Evolutionary conservation across 2,888 invertebrate species (phyloP), one percentile per base, ranked within the genome.

Genomic region (Eupithecia centaureata): DNA sequence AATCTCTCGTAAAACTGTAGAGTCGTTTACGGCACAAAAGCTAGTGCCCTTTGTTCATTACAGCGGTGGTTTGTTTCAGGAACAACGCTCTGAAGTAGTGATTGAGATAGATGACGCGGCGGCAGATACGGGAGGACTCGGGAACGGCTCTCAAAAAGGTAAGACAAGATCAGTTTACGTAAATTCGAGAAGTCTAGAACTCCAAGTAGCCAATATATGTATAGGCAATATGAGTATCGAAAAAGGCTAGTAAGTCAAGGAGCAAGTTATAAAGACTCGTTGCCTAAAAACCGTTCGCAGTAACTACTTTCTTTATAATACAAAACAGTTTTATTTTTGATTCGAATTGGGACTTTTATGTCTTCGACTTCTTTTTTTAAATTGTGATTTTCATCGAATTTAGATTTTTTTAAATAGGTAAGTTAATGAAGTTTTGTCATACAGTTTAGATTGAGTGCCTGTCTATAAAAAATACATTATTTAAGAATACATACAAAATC

Each of bases 81-180:
- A 96, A 69, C 97, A 97, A 70, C 95, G 96, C 68, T 95, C 96
- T 54, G 96, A 97, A 89, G 96, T 97, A 73, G 95, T 96, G 22
- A 94, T 98, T 77, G 96, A 97, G 79, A 95, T 97, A 74, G 91
- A 77, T 95, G 95, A 78, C 89, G 96, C 83, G 81, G 81, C 75
- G 68, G 78, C 78, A 77, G 83, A 86, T 76, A 86, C 81, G 73
- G 85, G 81, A 72, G 80, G 79, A 71, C 80, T 74, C 38, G 82
- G 81, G 79, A 82, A 88, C 86, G 92, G 88, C 92, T 92, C 92
- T 92, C 87, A 91, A 83, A 90, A 88, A 82, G 90, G 92, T 92
- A 82, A 61, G n/a, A 30, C 3, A 22, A 52, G 1, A 47, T 3
- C 8, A 25, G 25, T 27, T 27, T 15, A 27, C 47, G 22, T 4